Base-by-base conservation (phyloP, 1,140 invertebrate species). In the Samia ricini region DNA sequence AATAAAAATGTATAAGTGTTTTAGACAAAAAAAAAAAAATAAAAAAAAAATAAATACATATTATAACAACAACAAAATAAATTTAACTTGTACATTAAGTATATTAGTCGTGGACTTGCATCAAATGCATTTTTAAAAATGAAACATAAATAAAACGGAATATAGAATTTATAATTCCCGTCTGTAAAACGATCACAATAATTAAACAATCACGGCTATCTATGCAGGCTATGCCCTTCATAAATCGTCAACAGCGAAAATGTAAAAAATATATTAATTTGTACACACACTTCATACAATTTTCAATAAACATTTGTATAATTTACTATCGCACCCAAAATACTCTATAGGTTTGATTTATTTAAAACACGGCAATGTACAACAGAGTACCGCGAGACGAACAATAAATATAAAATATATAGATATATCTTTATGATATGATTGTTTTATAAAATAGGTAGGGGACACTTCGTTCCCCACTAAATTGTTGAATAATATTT, bases 221-320 rank as follows among this genome's bases (percentile, higher is more conserved):
- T 78, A 79, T 68, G 67, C 65, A 88, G 85, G 85, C 88, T 88
- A 76, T 79, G 84, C 85, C 85, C 80, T 79, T 76, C 65, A 79
- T 81, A 85, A 79, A 74, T 81, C 79, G 74, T 83, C 79, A 85
- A 85, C 79, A 88, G 79, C 73, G 75, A 85, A n/a, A 84, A 86
- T 90, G 83, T 88, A 89, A 88, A 90, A 42, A 88, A 90, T 90
- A 89, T 89, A 88, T 88, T 84, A 88, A 87, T 90, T 90, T 88
- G 85, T 88, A 90, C 85, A 89, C 70, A 85, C 77, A 77, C 72
- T 73, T 69, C 72, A 78, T 84, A 78, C 68, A 79, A 68, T 67
- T 77, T 78, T 77, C 73, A 79, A 79, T 75, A 77, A 88, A 89
- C 79, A 86, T 85, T 89, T 88, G 87, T 89, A 89, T 76, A 89